phyloP scores from a whole-genome alignment of 2,113 vertebrate genomes.

The Macquaria ambigua region DNA sequence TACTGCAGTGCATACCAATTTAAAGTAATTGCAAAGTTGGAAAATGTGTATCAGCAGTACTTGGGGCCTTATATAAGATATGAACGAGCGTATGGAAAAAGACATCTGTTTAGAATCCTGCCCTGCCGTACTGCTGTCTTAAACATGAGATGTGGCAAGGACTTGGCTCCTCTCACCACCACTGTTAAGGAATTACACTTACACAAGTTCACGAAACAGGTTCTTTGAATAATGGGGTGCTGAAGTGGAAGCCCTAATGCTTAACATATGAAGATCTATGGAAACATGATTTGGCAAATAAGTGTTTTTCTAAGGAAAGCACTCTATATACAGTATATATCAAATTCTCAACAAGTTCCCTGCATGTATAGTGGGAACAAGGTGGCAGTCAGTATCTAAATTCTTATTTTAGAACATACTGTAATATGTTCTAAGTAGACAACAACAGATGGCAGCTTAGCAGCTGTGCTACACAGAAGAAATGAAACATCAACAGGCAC shows the following conservation, averaged over 20 bases:
- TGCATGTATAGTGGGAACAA: not conserved
- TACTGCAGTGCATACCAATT: constrained; percentile 54
- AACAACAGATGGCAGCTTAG: constrained; percentile 11
- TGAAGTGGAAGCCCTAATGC: constrained; percentile 58
- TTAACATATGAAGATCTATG: constrained; percentile 63
- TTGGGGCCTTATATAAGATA: constrained; percentile 70
- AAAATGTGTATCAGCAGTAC: constrained; percentile 71
- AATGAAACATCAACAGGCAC: not conserved
- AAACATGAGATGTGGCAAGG: constrained; percentile 57
- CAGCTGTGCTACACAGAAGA: not conserved
- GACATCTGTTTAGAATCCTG: constrained; percentile 73
- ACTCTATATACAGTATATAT: not conserved
- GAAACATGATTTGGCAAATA: constrained; percentile 49
- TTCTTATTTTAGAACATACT: constrained; percentile 6
- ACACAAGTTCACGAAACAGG: constrained; percentile 53
- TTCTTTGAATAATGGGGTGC: constrained; percentile 63
- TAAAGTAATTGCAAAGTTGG: constrained; percentile 68
- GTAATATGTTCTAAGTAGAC: not conserved
- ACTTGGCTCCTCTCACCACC: constrained; percentile 66
- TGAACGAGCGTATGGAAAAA: constrained; percentile 79
- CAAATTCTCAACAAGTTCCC: constrained; percentile 12
- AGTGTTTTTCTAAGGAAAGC: constrained; percentile 20
- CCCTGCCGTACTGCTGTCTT: constrained; percentile 49
- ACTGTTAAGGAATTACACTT: constrained; percentile 65
- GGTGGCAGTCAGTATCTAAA: not conserved